phyloP scores from a whole-genome alignment of 1,140 invertebrate species.

The Pogonomyrmex californicus region DNA sequence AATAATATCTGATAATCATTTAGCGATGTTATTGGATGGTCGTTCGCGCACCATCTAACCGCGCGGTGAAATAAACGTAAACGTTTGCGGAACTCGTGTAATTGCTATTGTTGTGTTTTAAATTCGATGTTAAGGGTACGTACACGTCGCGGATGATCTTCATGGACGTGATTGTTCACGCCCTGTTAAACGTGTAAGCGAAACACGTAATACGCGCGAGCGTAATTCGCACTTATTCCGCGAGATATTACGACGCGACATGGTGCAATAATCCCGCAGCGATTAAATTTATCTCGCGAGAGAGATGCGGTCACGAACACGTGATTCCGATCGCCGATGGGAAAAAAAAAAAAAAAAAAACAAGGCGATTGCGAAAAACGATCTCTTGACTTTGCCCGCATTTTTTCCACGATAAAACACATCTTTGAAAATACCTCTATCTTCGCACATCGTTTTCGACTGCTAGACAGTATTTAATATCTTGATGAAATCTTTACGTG shows the following conservation, averaged over 20 bases:
- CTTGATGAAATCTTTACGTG: constrained; percentile 26
- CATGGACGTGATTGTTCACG: neutral
- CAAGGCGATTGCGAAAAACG: neutral
- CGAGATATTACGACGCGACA: neutral
- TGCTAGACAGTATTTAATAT: constrained; percentile 75
- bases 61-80: constrained; percentile 6
- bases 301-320: neutral
- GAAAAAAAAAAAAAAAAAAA: neutral
- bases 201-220: neutral
- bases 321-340: neutral
- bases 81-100: constrained; percentile 38
- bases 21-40: constrained; percentile 26
- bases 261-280: neutral
- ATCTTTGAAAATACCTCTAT: constrained; percentile 38
- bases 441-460: constrained; percentile 64
- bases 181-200: constrained; percentile 39
- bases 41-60: constrained; percentile 27
- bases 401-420: constrained; percentile 13
- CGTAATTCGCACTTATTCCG: neutral
- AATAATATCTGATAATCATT: constrained; percentile 44
- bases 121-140: constrained; percentile 40
- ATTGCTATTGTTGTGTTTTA: constrained; percentile 46
- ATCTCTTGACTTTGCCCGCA: constrained; percentile 14
- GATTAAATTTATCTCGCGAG: neutral
- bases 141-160: neutral